A percentile compares a stretch with the other conserved stretches of the same genome.
phyloP scores from a whole-genome alignment of 2,888 invertebrate species.

The Coleophora deauratella region DNA sequence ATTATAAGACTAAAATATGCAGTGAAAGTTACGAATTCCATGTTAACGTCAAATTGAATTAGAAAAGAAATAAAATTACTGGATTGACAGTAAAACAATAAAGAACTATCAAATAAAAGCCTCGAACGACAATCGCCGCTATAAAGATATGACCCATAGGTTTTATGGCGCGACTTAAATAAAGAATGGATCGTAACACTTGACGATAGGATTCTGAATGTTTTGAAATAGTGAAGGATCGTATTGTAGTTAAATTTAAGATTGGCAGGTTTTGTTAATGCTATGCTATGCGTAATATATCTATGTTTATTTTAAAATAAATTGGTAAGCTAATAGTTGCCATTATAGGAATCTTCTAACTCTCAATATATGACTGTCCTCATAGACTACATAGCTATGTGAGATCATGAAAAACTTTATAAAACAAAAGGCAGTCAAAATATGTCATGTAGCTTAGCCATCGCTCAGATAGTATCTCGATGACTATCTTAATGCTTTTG shows the following conservation, averaged over 20 bases:
- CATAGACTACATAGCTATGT: too few species aligned
- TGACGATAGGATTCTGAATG: constrained; percentile 8
- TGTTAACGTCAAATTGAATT: not conserved
- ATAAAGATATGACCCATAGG: constrained; percentile 12
- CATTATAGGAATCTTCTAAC: too few species aligned
- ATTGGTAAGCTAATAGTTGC: too few species aligned
- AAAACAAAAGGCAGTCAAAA: too few species aligned
- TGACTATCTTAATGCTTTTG: constrained; percentile 39
- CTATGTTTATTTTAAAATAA: too few species aligned
- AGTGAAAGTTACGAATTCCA: constrained; percentile 17
- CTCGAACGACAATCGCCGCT: constrained; percentile 22
- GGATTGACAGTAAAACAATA: constrained; percentile 17
- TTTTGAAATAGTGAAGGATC: constrained; percentile 3
- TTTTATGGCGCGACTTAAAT: not conserved
- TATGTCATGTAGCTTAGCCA: too few species aligned
- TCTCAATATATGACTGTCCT: too few species aligned
- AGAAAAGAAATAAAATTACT: constrained; percentile 1
- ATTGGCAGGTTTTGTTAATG: too few species aligned
- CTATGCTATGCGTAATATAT: too few species aligned
- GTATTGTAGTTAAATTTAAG: constrained; percentile 38
- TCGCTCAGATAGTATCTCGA: too few species aligned
- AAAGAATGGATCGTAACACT: constrained; percentile 6
- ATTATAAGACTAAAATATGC: constrained; percentile 15
- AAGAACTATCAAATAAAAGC: constrained; percentile 16
- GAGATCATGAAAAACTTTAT: too few species aligned